phyloP scores from a whole-genome alignment of 2,888 invertebrate species.

The Polyommatus icarus region DNA sequence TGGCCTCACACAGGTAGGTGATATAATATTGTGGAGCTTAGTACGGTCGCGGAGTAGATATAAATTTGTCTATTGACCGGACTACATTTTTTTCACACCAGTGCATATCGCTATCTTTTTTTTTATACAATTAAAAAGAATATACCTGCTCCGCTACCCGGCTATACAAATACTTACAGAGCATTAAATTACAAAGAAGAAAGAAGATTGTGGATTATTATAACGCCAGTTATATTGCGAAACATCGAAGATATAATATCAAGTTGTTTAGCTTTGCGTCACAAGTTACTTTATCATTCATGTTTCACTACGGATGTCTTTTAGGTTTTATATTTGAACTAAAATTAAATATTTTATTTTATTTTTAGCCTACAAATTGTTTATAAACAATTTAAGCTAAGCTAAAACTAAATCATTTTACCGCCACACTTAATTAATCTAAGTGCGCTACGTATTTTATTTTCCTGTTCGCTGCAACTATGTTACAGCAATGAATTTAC shows the following conservation, averaged over 20 bases:
- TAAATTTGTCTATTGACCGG: neutral
- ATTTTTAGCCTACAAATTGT: too few relatives aligned
- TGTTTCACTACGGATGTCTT: neutral
- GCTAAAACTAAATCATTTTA: neutral
- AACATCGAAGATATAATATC: neutral
- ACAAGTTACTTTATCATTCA: too few relatives aligned
- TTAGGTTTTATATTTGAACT: too few relatives aligned
- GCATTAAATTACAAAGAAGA: neutral
- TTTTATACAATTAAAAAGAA: neutral
- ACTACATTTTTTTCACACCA: neutral
- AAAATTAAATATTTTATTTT: too few relatives aligned
- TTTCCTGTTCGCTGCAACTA: neutral
- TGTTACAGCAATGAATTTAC: neutral
- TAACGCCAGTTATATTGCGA: neutral
- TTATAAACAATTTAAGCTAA: neutral
- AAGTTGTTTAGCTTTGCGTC: too few relatives aligned
- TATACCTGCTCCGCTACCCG: neutral
- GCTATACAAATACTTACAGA: neutral
- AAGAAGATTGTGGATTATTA: neutral
- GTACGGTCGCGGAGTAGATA: neutral
- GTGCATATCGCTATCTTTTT: neutral
- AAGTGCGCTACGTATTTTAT: neutral
- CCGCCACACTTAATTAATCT: neutral
- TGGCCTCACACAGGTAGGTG: constrained; percentile 94
- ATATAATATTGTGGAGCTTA: neutral